Evolutionary conservation across 1,140 invertebrate species (phyloP).

Genomic region (Aphelenchoides besseyi): DNA sequence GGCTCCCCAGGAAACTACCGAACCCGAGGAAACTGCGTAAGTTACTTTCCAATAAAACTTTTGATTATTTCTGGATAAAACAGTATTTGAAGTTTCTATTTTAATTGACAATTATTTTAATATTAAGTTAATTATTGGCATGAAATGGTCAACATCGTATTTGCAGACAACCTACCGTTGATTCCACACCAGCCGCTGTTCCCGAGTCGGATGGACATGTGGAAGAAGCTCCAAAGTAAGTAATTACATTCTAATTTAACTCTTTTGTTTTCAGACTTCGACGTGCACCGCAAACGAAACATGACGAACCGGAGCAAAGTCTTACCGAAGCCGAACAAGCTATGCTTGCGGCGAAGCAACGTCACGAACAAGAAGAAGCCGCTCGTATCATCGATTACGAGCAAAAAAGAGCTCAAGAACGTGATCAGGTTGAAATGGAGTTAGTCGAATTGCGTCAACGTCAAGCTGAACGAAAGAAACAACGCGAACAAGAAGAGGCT

Average conservation of each 20-base stretch:
- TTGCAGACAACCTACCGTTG: no score
- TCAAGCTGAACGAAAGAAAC: slow-evolving; percentile 46
- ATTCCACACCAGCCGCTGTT: background rate
- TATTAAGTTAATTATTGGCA: no score
- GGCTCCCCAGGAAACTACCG: background rate
- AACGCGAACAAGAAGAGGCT: slow-evolving; percentile 57
- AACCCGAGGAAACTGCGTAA: no score
- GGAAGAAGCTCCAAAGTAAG: background rate
- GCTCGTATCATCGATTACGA: slow-evolving; percentile 59
- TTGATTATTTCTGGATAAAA: no score
- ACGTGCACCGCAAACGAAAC: background rate
- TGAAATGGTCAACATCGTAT: no score
- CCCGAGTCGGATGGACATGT: background rate
- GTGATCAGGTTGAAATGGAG: slow-evolving; percentile 52
- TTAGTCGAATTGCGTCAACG: slow-evolving; percentile 56
- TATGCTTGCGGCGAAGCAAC: slow-evolving; percentile 57
- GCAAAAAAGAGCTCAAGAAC: slow-evolving; percentile 50
- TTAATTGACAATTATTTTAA: no score
- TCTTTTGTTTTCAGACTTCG: background rate
- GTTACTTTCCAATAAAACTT: no score
- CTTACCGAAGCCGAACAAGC: slow-evolving; percentile 53
- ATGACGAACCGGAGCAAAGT: slow-evolving; percentile 31
- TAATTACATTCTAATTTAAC: background rate
- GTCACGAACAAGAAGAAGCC: slow-evolving; percentile 61
- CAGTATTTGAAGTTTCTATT: no score